Evolutionary conservation across 2,797 vertebrate species (phyloP), one percentile per base, ranked within the genome.

Genomic region (Urocyon cinereoargenteus): DNA sequence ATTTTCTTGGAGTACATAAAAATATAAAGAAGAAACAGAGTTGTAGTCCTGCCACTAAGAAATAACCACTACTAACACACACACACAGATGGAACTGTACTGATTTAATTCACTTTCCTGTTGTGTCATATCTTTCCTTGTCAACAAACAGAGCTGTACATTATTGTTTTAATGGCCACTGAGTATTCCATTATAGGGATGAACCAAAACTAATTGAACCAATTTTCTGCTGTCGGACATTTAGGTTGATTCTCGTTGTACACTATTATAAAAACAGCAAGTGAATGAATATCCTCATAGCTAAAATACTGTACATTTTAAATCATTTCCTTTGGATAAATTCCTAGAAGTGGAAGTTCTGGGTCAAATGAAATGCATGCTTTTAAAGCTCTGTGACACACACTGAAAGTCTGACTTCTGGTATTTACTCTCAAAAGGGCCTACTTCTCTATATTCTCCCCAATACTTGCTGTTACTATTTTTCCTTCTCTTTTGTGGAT

Each of bases 151-250:
- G 92, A 90, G 45, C 34, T 55, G 9, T 51, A 64, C 18, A 22
- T 93, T 90, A 93, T 82, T 96, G 40, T 93, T 92, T 97, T 85
- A 95, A 86, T 87, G 90, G 40, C 31, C 86, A 31, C 75, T 62
- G 68, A 89, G 77, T 83, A 77, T 85, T 40, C 31, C 19, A 21
- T 34, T 92, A 59, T 49, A 90, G 40, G 45, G n/a, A 72, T 34
- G 81, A 91, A 55, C 34, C 34, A 70, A 89, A 97, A 94, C 84
- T 89, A 96, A 78, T 91, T 84, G 87, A 97, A 94, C 26, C 66
- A 68, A 53, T 88, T 87, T 96, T 87, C 64, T 82, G 14, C 24
- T 92, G 49, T 77, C 92, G 77, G 61, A 82, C 40, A 59, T 73
- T 90, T 78, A 94, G 22, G 68, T 72, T 90, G 78, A 83, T 82